Base-by-base conservation (phyloP, 2,797 vertebrate species). In the Alauda arvensis region DNA sequence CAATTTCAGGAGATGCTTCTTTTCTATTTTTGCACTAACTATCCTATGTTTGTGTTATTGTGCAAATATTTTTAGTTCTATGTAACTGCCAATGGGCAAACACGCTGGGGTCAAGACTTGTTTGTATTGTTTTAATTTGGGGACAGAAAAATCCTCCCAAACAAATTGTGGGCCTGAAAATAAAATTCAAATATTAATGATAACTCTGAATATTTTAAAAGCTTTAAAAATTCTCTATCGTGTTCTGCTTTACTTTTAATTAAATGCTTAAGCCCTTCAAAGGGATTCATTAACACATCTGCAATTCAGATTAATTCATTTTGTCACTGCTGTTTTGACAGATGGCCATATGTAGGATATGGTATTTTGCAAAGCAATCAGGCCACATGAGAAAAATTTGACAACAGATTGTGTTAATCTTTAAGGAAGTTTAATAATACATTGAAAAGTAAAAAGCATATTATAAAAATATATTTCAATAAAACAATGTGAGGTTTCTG, bases 261-360 rank as follows among this genome's bases (percentile, higher is more conserved):
- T 95, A 96, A 96, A 96, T 71, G 88, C 81, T 87, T 94, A 96
- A 95, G 88, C 83, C 87, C 91, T 96, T 95, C 95, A 95, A 92
- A 96, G 89, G 93, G 91, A 94, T 92, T 96, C 93, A 94, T 94
- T 88, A 96, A 95, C 94, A 96, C 92, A 95, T 94, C 92, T 97
- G 86, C 89, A 96, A 95, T 94, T 96, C 90, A 93, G 93, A 95
- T 77, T 82, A 94, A 95, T 93, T 94, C 92, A 83, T 92, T 93
- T 87, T 95, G 93, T 96, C 92, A 93, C 82, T 95, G 94, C 84
- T 94, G 93, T 95, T 95, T 95, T 94, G 95, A 97, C 94, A 96
- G 93, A 95, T 89, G 93, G 95, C 90, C 90, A 72, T 87, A 91
- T 82, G 61, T 87, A 95, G 82, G 95, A 93, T 91, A 88, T 1